Evolutionary conservation across 2,113 vertebrate genomes (phyloP).

Genomic region (Trochalopteron elliotii): DNA sequence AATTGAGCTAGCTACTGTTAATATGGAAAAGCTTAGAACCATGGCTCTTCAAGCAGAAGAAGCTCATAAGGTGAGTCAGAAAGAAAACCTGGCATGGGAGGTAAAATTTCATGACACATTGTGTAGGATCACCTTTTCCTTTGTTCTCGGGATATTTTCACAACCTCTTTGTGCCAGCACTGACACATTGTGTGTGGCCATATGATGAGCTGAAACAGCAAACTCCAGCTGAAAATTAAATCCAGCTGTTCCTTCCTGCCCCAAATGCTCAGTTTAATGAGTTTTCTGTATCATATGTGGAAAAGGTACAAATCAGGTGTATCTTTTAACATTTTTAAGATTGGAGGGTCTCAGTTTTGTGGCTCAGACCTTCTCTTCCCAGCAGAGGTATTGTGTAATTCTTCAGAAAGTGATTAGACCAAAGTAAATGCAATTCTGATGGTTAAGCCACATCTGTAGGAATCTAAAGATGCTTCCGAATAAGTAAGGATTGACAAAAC

Average conservation of each 20-base stretch:
- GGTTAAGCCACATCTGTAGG: background rate
- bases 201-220: background rate
- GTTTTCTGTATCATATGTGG: background rate
- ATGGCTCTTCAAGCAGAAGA: conserved; percentile 77
- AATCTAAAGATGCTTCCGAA: background rate
- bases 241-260: background rate
- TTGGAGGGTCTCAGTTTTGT: background rate
- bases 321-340: background rate
- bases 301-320: background rate
- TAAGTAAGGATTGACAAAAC: too few relatives aligned
- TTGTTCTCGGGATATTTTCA: background rate
- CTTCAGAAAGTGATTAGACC: background rate
- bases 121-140: background rate
- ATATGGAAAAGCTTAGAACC: conserved; percentile 77
- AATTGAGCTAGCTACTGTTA: conserved; percentile 70
- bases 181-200: background rate
- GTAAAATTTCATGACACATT: background rate
- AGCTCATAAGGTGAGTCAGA: conserved; percentile 78
- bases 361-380: background rate
- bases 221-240: background rate
- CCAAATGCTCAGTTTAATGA: background rate
- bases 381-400: background rate
- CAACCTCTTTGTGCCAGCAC: background rate
- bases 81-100: background rate
- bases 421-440: background rate